These are phyloP conservation scores for Neolamprologus hecqui DNA, from an alignment of 2,113 vertebrate genomes.

Conservation along the genomic window DNA sequence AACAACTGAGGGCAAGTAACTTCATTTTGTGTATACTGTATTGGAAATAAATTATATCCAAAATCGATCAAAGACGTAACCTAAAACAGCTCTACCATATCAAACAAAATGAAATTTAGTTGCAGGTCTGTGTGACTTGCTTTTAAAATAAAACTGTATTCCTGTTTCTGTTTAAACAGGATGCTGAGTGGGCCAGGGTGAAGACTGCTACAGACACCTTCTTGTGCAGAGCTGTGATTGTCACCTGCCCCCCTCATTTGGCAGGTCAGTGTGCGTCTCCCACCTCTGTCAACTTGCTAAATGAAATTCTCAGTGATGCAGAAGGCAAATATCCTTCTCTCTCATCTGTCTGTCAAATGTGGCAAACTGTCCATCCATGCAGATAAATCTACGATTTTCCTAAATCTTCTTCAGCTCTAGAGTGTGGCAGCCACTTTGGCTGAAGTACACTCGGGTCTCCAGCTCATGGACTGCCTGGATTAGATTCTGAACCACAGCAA, in stretches of 20 bases:
- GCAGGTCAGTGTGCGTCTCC: constrained; percentile 64
- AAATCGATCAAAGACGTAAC: background rate
- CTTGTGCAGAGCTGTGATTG: constrained; percentile 63
- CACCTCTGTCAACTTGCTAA: constrained; percentile 16
- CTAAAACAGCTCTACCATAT: background rate
- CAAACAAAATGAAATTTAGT: background rate
- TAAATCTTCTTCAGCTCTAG: background rate
- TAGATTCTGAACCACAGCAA: background rate
- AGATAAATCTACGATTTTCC: constrained; percentile 1
- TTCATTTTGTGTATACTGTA: background rate
- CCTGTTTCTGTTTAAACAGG: constrained; percentile 45
- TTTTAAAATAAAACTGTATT: background rate
- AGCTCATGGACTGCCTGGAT: background rate
- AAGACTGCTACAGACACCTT: constrained; percentile 37
- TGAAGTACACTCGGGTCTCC: background rate
- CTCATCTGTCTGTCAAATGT: constrained; percentile 25
- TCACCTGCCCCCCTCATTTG: constrained; percentile 71
- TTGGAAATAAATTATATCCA: background rate
- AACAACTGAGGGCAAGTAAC: background rate
- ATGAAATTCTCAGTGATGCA: constrained; percentile 38
- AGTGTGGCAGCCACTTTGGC: background rate
- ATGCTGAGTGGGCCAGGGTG: constrained; percentile 56
- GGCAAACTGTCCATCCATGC: constrained; percentile 6
- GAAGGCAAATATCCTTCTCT: constrained; percentile 11
- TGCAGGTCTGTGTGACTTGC: background rate